Base-by-base conservation (phyloP, 2,888 invertebrate genomes). In the Blastobasis lacticolella region DNA sequence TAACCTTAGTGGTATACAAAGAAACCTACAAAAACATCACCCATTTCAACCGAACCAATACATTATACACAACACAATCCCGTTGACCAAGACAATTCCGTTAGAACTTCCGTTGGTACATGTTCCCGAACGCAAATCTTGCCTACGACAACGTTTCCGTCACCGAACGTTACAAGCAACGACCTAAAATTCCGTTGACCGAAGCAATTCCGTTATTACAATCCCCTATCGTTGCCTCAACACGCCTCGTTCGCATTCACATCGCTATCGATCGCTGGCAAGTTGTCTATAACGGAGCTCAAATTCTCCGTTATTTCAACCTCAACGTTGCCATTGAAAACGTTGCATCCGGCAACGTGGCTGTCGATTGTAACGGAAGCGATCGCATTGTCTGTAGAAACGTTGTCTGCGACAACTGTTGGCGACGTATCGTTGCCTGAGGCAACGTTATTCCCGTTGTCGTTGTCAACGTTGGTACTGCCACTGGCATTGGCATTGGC, bases 251-350 rank as follows among this genome's bases (percentile, higher is more conserved):
- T 85, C 0, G 83, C 84, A 53, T 83, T 84, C 5, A 82, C 69
- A 51, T 86, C 86, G 48, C 81, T 75, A 55, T 87, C 86, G 4
- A 86, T 84, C 2, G 84, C 85, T 4, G 86, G 86, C 57, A 86
- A 61, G 47, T 78, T 81, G 54, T 83, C 84, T 49, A 86, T 81
- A n/a, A 81, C 73, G 6, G 81, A 71, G 45, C 72, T 72, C 38
- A 82, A 52, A 5, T 67, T 66, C 51, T 75, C 75, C 37, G 37
- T 49, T 9, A 36, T 41, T 50, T 50, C 38, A 49, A 56, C 54
- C 41, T 51, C 49, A 5, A n/a, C 42, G 9, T 42, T 42, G 3
- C 42, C 42, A 10, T 42, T 42, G 6, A 5, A n/a, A 42, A 8
- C 40, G 9, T 40, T 40, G 9, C 6, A 8, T 40, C 9, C 42